phyloP scores from a whole-genome alignment of 1,140 invertebrate species.

The Holotrichia oblita region DNA sequence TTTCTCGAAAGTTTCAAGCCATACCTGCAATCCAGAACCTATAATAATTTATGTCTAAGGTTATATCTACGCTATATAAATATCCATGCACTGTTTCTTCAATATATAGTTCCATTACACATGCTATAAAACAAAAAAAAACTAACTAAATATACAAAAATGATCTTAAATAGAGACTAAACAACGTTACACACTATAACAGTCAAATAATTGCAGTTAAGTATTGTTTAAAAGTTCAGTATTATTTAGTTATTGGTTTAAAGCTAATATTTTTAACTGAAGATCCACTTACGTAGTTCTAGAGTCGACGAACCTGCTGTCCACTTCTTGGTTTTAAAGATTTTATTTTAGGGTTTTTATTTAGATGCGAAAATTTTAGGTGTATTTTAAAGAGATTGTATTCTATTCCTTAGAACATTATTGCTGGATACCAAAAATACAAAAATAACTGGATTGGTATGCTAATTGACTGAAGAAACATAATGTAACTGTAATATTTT shows the following conservation, averaged over 20 bases:
- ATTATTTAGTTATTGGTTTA: conserved; percentile 29
- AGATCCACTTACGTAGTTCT: conserved; percentile 26
- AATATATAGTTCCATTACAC: too few relatives aligned
- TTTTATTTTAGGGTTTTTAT: conserved; percentile 15
- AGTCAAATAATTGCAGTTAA: background rate
- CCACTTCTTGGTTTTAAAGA: conserved; percentile 18
- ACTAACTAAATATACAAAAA: too few relatives aligned
- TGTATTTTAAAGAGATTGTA: too few relatives aligned
- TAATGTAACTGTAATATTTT: too few relatives aligned
- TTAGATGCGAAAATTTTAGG: too few relatives aligned
- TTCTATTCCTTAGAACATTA: background rate
- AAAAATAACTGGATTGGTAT: conserved; percentile 10
- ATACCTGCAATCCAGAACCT: too few relatives aligned
- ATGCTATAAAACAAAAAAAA: too few relatives aligned
- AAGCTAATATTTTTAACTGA: conserved; percentile 17
- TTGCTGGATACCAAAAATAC: background rate
- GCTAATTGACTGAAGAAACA: background rate
- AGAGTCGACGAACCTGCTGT: conserved; percentile 13
- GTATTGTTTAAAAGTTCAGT: background rate
- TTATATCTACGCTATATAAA: too few relatives aligned
- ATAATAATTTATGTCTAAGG: too few relatives aligned
- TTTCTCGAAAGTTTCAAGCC: too few relatives aligned
- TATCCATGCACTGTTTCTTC: too few relatives aligned
- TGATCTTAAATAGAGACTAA: background rate
- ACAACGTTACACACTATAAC: background rate